Percentiles rank a stretch among this genome's conserved stretches.
These are phyloP conservation scores for Phaethon lepturus DNA, from an alignment of 2,113 vertebrate genomes.

Conservation along the genomic window DNA sequence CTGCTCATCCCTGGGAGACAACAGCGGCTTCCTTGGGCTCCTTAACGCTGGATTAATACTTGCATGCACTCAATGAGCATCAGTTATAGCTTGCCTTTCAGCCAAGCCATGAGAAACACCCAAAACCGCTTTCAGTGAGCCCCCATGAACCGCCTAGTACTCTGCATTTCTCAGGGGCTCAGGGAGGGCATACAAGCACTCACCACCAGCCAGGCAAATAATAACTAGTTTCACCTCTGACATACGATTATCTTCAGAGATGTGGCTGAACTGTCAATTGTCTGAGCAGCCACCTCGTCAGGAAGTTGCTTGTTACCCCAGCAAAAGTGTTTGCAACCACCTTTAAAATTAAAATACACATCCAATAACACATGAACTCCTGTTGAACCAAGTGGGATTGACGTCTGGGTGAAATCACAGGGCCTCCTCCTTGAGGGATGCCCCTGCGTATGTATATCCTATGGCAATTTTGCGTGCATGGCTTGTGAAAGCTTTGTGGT, in stretches of 20 bases:
- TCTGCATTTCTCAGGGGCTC: background rate
- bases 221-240: background rate
- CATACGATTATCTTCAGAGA: background rate
- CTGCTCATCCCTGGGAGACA: background rate
- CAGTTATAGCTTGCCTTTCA: background rate
- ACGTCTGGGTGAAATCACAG: background rate
- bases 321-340: background rate
- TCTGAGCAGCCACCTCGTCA: background rate
- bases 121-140: background rate
- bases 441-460: background rate
- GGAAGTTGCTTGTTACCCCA: background rate
- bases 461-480: fast-evolving
- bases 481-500: background rate
- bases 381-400: background rate
- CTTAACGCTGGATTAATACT: background rate
- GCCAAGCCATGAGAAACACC: background rate
- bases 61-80: background rate
- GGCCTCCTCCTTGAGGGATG: background rate
- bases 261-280: background rate
- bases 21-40: fast-evolving
- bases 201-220: background rate
- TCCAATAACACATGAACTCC: background rate
- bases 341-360: background rate
- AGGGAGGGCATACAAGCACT: background rate
- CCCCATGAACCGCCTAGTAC: background rate